Evolutionary conservation across 53 echinoderm and acorn worm species (phyloP), one percentile per base, ranked within the genome.

Genomic region (Mesocentrotus franciscanus): DNA sequence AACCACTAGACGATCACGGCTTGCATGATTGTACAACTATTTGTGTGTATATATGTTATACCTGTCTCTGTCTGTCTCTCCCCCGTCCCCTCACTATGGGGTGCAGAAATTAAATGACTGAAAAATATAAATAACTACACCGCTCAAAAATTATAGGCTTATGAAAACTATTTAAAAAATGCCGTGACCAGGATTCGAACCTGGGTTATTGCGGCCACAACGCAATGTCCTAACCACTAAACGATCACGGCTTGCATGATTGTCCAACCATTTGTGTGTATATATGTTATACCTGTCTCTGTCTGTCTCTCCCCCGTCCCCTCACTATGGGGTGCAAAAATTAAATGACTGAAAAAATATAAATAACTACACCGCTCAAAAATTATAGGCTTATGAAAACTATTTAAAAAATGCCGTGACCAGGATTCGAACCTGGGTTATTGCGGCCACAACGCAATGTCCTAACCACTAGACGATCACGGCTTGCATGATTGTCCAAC

Each of bases 101-200:
- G n/a, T n/a, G n/a, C n/a, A n/a, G n/a, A n/a, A n/a, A n/a, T n/a
- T n/a, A n/a, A n/a, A n/a, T n/a, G n/a, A n/a, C n/a, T n/a, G n/a
- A n/a, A n/a, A n/a, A n/a, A n/a, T n/a, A n/a, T n/a, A n/a, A n/a
- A n/a, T n/a, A n/a, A n/a, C n/a, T n/a, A n/a, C n/a, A n/a, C n/a
- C n/a, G n/a, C n/a, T n/a, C n/a, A n/a, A n/a, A n/a, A n/a, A n/a
- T n/a, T n/a, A n/a, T n/a, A n/a, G n/a, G n/a, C n/a, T n/a, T n/a
- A n/a, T n/a, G n/a, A n/a, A n/a, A n/a, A n/a, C n/a, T n/a, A n/a
- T n/a, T n/a, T 3, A 39, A 94, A 83, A 94, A 61, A 83, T 96
- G 96, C 96, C 96, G 95, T 94, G 95, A 96, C 96, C 96, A 96
- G 95, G 96, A 96, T 96, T 96, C 96, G 96, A 96, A 95, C 95